These are phyloP conservation scores for Antennarius striatus DNA, from an alignment of 2,113 vertebrate species.

Conservation along the genomic window DNA sequence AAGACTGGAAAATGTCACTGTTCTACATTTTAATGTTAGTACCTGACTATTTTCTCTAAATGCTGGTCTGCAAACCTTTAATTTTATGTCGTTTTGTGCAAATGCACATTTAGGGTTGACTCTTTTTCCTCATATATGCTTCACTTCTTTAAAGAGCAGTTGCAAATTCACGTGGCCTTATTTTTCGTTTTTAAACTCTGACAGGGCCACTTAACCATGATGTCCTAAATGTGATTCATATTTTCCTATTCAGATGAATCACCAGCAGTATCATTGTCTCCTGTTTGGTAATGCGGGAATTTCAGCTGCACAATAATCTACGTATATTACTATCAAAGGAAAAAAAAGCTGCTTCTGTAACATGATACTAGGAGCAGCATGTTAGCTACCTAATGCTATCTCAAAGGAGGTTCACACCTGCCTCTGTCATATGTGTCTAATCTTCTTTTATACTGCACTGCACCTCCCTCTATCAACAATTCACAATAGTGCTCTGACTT, in stretches of 20 bases:
- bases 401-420: conserved; percentile 1
- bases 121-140: conserved; percentile 25
- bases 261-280: neutral
- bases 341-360: no score
- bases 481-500: conserved; percentile 17
- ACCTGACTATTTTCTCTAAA: conserved; percentile 63
- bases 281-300: neutral
- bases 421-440: conserved; percentile 13
- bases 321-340: neutral
- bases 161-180: conserved; percentile 8
- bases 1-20: conserved; percentile 25
- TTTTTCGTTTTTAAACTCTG: conserved; percentile 15
- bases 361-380: neutral
- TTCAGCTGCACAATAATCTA: neutral
- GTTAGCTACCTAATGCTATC: neutral
- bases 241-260: conserved; percentile 6
- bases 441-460: neutral
- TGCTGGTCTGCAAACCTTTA: conserved; percentile 46
- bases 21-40: conserved; percentile 45
- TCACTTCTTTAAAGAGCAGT: conserved; percentile 23
- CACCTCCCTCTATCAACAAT: conserved; percentile 1
- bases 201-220: neutral
- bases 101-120: conserved; percentile 34
- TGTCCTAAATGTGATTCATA: neutral
- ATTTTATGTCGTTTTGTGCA: conserved; percentile 37